Conservation (phyloP, 2,113 vertebrate genomes). For the Aramus guarauna region DNA sequence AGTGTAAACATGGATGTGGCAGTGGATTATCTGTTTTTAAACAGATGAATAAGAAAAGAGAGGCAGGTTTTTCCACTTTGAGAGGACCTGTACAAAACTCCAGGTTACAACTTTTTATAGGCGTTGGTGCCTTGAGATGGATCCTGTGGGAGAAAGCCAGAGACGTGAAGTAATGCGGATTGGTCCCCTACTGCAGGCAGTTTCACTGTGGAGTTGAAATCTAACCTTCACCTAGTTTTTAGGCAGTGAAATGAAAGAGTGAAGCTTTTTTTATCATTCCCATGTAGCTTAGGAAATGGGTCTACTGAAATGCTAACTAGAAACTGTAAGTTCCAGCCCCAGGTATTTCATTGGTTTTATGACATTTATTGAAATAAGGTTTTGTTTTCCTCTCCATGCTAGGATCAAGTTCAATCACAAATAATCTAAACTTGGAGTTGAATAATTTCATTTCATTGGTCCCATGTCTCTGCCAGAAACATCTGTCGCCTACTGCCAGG, state of each 20-base stretch:
- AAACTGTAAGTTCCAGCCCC: background rate
- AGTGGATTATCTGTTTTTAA: background rate
- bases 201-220: background rate
- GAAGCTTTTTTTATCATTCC: background rate
- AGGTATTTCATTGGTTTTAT: background rate
- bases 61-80: background rate
- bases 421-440: background rate
- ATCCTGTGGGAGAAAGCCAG: background rate
- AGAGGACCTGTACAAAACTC: background rate
- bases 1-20: background rate
- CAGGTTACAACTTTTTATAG: background rate
- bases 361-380: background rate
- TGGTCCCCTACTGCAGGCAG: background rate
- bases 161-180: background rate
- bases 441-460: background rate
- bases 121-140: background rate
- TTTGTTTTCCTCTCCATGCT: background rate
- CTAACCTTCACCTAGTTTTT: background rate
- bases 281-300: background rate
- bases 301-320: background rate
- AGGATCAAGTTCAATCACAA: background rate
- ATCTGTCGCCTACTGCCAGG: background rate
- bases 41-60: background rate
- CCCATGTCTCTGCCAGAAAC: background rate
- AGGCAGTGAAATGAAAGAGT: background rate